These are phyloP conservation scores for Leucoraja erinaceus DNA, from an alignment of 2,113 vertebrate genomes.

Conservation along the genomic window DNA sequence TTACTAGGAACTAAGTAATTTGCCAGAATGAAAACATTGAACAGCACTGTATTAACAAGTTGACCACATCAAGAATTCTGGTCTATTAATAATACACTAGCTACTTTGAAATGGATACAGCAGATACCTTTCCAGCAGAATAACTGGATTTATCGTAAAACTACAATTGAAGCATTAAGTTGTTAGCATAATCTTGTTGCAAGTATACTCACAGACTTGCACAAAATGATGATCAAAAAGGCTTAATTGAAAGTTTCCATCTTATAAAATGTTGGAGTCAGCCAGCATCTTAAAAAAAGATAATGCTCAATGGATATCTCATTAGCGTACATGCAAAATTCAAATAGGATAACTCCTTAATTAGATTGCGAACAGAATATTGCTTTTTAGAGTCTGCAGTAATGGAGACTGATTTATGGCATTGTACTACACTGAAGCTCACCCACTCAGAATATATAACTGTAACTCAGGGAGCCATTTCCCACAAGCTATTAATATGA, in stretches of 20 bases:
- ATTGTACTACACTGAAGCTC: not conserved
- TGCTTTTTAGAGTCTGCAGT: not conserved
- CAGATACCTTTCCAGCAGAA: not conserved
- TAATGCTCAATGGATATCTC: not conserved
- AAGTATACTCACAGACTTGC: not conserved
- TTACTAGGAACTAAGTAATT: slow-evolving; percentile 32
- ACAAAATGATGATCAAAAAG: slow-evolving; percentile 21
- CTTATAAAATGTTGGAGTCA: not conserved
- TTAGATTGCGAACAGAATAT: not conserved
- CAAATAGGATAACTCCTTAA: not conserved
- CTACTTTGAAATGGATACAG: slow-evolving; percentile 15
- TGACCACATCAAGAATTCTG: slow-evolving; percentile 31
- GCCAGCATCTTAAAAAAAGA: not conserved
- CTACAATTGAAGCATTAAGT: slow-evolving; percentile 1
- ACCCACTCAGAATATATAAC: no score
- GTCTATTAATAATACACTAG: not conserved
- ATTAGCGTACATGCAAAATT: slow-evolving; percentile 3
- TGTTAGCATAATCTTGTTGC: slow-evolving; percentile 3
- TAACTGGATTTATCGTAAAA: slow-evolving; percentile 18
- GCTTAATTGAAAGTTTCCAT: not conserved
- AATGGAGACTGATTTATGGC: not conserved
- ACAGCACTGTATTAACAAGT: slow-evolving; percentile 30
- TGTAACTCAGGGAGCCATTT: not conserved
- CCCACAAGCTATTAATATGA: not conserved
- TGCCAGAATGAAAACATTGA: slow-evolving; percentile 8